A percentile compares a stretch with the other conserved stretches of the same genome.
Evolutionary conservation across 2,888 invertebrate species (phyloP).

Genomic region (Monopis laevigella): DNA sequence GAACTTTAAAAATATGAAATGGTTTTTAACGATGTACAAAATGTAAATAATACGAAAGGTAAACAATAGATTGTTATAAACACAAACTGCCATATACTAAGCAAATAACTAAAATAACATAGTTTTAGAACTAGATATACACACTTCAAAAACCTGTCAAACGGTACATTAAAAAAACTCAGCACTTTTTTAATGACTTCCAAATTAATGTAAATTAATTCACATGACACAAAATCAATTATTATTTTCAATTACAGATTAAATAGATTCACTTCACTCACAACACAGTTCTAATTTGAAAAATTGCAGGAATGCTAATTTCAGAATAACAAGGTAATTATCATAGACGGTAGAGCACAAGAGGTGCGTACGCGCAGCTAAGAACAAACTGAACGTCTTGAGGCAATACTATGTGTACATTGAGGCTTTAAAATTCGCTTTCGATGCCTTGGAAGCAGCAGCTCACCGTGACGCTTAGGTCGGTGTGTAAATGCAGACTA

Average conservation of each 20-base stretch:
- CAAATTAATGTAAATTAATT: conserved; percentile 6
- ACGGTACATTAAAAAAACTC: background rate
- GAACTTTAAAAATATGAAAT: no score
- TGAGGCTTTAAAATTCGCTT: conserved; percentile 56
- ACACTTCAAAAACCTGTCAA: conserved; percentile 1
- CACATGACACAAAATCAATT: background rate
- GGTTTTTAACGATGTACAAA: no score
- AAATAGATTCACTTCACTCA: conserved; percentile 1
- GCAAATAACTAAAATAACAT: background rate
- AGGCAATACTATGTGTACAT: conserved; percentile 32
- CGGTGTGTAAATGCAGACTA: conserved; percentile 2
- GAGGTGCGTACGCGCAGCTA: conserved; percentile 41
- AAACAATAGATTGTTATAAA: no score
- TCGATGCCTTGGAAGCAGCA: conserved; percentile 34
- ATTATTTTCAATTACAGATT: background rate
- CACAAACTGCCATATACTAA: no score
- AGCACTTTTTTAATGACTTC: background rate
- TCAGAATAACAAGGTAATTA: background rate
- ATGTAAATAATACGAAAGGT: no score
- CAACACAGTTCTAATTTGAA: no score
- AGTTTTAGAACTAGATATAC: no score
- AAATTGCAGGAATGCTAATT: no score
- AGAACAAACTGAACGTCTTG: conserved; percentile 47
- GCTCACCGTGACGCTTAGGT: conserved; percentile 25
- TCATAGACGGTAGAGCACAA: conserved; percentile 41